Evolutionary conservation across 92 coral and sea anemone species (phyloP).

Genomic region (Plumapathes pennacea): DNA sequence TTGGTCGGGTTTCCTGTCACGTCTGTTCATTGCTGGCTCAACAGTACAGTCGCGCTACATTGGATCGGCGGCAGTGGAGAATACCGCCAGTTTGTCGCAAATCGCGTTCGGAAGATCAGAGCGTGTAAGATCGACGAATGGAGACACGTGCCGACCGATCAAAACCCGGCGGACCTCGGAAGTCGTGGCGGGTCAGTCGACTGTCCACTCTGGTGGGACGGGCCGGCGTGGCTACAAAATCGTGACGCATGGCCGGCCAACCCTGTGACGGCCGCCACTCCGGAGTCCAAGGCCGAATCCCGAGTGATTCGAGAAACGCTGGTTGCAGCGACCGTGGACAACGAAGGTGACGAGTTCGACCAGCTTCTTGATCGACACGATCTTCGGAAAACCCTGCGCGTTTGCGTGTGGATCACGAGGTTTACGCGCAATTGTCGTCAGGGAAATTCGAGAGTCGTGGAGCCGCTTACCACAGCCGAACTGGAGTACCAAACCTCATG

Average conservation of each 20-base stretch:
- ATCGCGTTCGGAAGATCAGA: slow-evolving; percentile 17
- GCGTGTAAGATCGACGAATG: slow-evolving; percentile 28
- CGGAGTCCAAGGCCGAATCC: slow-evolving; percentile 11
- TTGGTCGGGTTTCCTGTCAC: slow-evolving; percentile 14
- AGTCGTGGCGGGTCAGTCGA: slow-evolving; percentile 29
- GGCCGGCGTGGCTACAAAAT: slow-evolving; percentile 17
- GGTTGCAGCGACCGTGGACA: slow-evolving; percentile 1
- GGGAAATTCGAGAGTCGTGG: neutral
- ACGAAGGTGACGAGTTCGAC: slow-evolving; percentile 6
- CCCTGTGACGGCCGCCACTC: slow-evolving; percentile 7
- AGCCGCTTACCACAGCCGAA: slow-evolving; percentile 22
- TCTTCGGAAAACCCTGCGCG: slow-evolving; percentile 11
- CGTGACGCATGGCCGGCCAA: slow-evolving; percentile 13
- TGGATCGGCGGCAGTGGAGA: slow-evolving; percentile 39
- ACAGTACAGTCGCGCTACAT: slow-evolving; percentile 28
- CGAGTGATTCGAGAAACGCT: slow-evolving; percentile 10
- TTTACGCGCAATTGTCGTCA: slow-evolving; percentile 12
- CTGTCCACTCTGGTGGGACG: slow-evolving; percentile 29
- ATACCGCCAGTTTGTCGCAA: slow-evolving; percentile 45
- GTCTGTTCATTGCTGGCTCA: slow-evolving; percentile 14
- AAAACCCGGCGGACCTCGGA: slow-evolving; percentile 34
- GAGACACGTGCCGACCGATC: slow-evolving; percentile 44
- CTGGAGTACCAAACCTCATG: slow-evolving; percentile 3
- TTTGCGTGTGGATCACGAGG: slow-evolving; percentile 28
- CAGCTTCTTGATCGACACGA: slow-evolving; percentile 15